Evolutionary conservation across 2,888 invertebrate species (phyloP).

Genomic region (Copidosoma aretas): DNA sequence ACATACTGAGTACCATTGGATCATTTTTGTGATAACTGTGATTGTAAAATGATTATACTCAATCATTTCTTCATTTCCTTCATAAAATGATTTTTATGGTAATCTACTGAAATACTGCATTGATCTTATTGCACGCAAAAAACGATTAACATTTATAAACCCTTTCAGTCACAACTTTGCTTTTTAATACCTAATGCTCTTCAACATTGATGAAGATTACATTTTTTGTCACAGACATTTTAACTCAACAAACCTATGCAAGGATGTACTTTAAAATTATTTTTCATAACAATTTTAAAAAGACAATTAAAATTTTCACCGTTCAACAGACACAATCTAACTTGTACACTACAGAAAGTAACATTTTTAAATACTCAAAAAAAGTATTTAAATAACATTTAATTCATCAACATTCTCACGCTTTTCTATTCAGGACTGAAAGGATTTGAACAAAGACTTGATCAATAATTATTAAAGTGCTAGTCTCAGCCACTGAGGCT

Average conservation of each 20-base stretch:
- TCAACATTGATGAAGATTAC: neutral
- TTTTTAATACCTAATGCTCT: neutral
- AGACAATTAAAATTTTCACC: conserved; percentile 2
- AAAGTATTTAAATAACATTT: neutral
- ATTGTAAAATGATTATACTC: neutral
- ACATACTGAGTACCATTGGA: conserved; percentile 41
- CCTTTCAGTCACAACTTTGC: conserved; percentile 2
- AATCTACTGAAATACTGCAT: neutral
- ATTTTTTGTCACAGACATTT: neutral
- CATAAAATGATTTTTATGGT: neutral
- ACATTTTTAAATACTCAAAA: neutral
- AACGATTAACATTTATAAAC: neutral
- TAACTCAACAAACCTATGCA: neutral
- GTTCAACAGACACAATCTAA: too few relatives aligned
- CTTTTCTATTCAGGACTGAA: neutral
- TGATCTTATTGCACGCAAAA: neutral
- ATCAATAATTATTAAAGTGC: neutral
- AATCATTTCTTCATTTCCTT: neutral
- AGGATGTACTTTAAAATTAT: neutral
- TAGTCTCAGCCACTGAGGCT: neutral
- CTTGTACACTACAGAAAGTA: neutral
- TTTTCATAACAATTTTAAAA: neutral
- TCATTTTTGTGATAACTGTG: conserved; percentile 43
- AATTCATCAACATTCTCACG: neutral
- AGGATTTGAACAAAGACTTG: neutral